Conservation (phyloP, 2,113 vertebrate species). For the Himantopus leucocephalus region DNA sequence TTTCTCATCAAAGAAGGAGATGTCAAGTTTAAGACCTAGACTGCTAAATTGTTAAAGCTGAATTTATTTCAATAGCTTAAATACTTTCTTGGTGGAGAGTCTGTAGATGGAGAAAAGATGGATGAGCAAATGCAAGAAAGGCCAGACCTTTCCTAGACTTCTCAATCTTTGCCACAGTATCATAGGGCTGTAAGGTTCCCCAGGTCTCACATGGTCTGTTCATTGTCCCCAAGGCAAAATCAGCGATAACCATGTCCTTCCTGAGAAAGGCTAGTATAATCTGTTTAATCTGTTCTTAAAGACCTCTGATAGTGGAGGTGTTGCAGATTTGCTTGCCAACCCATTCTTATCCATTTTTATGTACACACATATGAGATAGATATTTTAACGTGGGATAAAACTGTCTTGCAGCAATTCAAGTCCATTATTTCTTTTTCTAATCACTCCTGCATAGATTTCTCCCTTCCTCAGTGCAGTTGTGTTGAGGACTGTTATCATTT, state of each 20-base stretch:
- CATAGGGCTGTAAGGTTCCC: not conserved
- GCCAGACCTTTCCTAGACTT: not conserved
- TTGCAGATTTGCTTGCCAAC: not conserved
- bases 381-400: not conserved
- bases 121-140: not conserved
- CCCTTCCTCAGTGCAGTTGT: not conserved
- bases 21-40: not conserved
- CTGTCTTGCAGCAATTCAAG: not conserved
- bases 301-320: not conserved
- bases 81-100: not conserved
- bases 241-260: not conserved
- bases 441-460: not conserved
- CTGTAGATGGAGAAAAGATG: not conserved
- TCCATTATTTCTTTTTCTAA: not conserved
- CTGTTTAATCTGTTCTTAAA: not conserved
- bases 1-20: not conserved
- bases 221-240: not conserved
- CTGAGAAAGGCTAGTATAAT: not conserved
- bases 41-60: not conserved
- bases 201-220: not conserved
- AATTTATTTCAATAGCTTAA: not conserved
- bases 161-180: not conserved
- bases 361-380: not conserved
- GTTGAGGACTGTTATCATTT: not conserved
- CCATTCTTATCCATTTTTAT: not conserved